Base-by-base conservation (phyloP, 53 echinoderm and acorn worm species). In the Crossaster papposus region DNA sequence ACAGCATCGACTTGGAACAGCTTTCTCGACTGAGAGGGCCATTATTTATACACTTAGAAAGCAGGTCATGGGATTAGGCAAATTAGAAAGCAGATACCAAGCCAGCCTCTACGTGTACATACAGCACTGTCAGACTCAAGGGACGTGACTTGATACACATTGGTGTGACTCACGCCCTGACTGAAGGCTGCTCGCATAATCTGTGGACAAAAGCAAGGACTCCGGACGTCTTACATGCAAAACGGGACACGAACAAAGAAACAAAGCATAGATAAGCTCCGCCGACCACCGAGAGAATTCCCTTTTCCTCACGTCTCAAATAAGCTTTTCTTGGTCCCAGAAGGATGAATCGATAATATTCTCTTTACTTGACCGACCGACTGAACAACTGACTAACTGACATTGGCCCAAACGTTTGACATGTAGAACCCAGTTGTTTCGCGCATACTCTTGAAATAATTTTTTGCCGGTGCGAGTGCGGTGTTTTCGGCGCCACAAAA, bases 171-270 rank as follows among this genome's bases (percentile, higher is more conserved):
- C 36, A 87, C 38, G 23, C 75, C 75, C 23, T 75, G 76, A 30
- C 1, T 80, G 32, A 31, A 58, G 30, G 37, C 87, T 13, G 87
- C 87, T 62, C 38, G 50, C 37, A 58, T 77, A 62, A 87, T 87
- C 87, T 87, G 87, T 72, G 77, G 75, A 87, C 54, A 50, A 54
- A 85, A 73, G 33, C 72, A 73, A 85, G n/a, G 33, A 70, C 30
- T 30, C 3, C 52, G n/a, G n/a, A 72, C 72, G 23, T 72, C 72
- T 4, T 33, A 74, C 75, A 74, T 74, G 75, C 36, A 34, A n/a
- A 35, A 82, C 82, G 24, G 58, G n/a, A 82, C 82, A 52, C 6
- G 26, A 24, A 68, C 82, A 82, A 64, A 34, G 24, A 3, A 24
- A 68, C 82, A 82, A 64, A 34, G 24, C 14, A 2, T 14, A 20